Percentiles rank a stretch among this genome's conserved stretches.
These are phyloP conservation scores for Cheilosia soror DNA, from an alignment of 2,888 invertebrate species.

Conservation along the genomic window DNA sequence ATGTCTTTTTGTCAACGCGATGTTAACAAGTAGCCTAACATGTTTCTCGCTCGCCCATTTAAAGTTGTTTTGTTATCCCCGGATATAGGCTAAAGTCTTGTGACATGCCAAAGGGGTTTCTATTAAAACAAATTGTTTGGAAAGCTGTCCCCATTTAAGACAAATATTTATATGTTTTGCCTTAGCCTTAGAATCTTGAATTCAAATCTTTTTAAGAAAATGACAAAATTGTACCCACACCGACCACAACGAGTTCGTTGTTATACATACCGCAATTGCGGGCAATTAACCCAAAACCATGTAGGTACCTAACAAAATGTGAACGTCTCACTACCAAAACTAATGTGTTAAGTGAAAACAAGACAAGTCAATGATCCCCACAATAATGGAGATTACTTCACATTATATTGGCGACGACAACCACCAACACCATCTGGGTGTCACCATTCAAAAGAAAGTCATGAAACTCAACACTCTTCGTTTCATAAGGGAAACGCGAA, in stretches of 20 bases:
- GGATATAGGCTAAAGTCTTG: not conserved
- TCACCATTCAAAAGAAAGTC: constrained; percentile 62
- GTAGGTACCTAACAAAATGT: not conserved
- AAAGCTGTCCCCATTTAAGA: not conserved
- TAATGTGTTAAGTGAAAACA: constrained; percentile 45
- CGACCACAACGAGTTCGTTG: constrained; percentile 25
- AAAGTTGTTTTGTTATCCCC: not conserved
- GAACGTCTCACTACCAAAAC: constrained; percentile 9
- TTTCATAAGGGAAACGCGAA: constrained; percentile 69
- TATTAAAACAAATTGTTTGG: not conserved
- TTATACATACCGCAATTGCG: not conserved
- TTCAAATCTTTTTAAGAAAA: not conserved
- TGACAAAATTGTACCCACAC: constrained; percentile 8
- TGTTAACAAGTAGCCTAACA: constrained; percentile 43
- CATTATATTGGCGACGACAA: constrained; percentile 12
- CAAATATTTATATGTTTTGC: not conserved
- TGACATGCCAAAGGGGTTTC: not conserved
- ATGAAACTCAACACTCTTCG: constrained; percentile 62
- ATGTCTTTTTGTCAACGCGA: constrained; percentile 26
- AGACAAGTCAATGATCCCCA: constrained; percentile 54
- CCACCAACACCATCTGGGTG: constrained; percentile 30
- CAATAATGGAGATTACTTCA: constrained; percentile 56
- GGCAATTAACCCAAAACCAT: not conserved
- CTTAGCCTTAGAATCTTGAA: too few relatives aligned
- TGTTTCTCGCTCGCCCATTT: constrained; percentile 13